Percentiles rank a stretch among this genome's conserved stretches.
Evolutionary conservation across 2,113 vertebrate genomes (phyloP).

Genomic region (Chionis minor): DNA sequence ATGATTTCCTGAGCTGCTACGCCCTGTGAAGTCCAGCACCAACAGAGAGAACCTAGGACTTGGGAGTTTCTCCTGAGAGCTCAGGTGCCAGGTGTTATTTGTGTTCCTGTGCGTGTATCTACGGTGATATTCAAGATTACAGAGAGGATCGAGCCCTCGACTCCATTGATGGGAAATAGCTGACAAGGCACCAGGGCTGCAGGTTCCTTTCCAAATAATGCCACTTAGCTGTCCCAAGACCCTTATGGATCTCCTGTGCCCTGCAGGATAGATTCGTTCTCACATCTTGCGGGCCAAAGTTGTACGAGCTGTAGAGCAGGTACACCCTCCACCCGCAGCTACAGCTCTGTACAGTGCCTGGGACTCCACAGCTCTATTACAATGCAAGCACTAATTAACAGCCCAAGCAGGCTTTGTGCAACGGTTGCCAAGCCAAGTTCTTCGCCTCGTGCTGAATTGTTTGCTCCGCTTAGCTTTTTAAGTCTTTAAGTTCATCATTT

Average conservation of each 20-base stretch:
- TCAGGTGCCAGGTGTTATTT: neutral
- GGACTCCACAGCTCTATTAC: neutral
- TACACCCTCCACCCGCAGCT: rapidly evolving
- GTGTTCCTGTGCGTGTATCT: neutral
- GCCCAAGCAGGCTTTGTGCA: neutral
- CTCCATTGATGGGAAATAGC: neutral
- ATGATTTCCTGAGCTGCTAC: neutral
- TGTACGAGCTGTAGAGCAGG: neutral
- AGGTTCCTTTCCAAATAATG: neutral
- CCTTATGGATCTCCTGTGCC: neutral
- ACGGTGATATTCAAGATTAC: neutral
- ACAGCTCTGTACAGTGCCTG: neutral
- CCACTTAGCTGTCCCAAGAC: neutral
- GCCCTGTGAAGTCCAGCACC: neutral
- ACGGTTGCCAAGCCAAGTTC: neutral
- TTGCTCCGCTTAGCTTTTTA: neutral
- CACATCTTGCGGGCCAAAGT: neutral
- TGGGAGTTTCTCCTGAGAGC: neutral
- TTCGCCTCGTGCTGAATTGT: neutral
- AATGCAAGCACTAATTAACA: constrained; percentile 34
- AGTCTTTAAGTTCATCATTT: neutral
- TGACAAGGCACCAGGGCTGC: neutral
- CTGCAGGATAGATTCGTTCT: neutral
- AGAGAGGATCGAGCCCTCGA: neutral
- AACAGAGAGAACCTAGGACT: neutral